A percentile compares a stretch with the other conserved stretches of the same genome.
Evolutionary conservation across 64 coral and sea anemone genomes (phyloP).

Genomic region (Dendrophyllia cribrosa): DNA sequence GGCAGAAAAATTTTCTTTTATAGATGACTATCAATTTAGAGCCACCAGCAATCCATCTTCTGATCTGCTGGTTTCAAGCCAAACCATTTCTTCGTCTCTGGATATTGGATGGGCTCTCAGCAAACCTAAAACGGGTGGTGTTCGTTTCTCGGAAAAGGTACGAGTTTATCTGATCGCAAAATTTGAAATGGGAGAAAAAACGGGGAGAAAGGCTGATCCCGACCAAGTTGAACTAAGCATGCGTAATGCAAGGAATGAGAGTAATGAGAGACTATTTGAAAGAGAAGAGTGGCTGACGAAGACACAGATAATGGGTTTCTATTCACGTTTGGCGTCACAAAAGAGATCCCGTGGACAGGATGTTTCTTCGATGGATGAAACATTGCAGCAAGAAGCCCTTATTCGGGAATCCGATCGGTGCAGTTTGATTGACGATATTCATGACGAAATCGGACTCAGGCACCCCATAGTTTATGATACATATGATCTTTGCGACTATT

Average conservation of each 20-base stretch:
- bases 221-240: slow-evolving; percentile 56
- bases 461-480: slow-evolving; percentile 35
- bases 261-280: slow-evolving; percentile 36
- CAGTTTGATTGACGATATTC: neutral
- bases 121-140: neutral
- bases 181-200: slow-evolving; percentile 69
- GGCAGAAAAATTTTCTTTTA: slow-evolving; percentile 58
- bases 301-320: slow-evolving; percentile 53
- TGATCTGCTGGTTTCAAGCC: neutral
- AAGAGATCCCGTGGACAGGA: slow-evolving; percentile 29
- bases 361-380: neutral
- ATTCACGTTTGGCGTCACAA: slow-evolving; percentile 59
- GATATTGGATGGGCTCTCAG: slow-evolving; percentile 49
- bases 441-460: neutral
- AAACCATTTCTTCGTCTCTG: neutral
- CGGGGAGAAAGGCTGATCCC: slow-evolving; percentile 24
- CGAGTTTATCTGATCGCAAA: slow-evolving; percentile 19
- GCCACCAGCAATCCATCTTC: neutral
- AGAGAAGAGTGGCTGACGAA: slow-evolving; percentile 57
- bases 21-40: neutral
- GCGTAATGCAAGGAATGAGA: slow-evolving; percentile 34
- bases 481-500: slow-evolving; percentile 18
- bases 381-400: neutral
- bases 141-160: neutral
- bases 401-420: neutral